phyloP scores from a whole-genome alignment of 2,888 invertebrate species.

The Spodoptera picta region DNA sequence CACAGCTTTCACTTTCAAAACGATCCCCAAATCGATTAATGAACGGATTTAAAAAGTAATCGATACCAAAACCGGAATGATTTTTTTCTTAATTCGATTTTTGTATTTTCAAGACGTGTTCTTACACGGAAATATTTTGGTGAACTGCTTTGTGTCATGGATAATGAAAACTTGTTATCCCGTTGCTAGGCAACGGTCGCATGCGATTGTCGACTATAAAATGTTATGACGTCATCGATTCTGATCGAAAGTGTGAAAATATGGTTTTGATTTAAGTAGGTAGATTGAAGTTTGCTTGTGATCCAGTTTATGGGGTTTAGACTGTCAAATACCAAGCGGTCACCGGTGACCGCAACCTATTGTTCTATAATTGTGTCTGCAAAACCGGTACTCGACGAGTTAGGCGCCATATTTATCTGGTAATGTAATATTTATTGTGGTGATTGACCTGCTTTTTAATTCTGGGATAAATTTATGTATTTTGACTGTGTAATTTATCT shows the following conservation, averaged over 20 bases:
- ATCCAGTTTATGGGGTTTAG: no score
- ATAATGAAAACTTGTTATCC: constrained; percentile 73
- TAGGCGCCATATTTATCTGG: no score
- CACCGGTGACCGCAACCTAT: no score
- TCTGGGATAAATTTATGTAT: no score
- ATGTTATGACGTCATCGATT: constrained; percentile 39
- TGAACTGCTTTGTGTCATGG: constrained; percentile 55
- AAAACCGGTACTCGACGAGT: no score
- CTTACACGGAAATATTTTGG: constrained; percentile 59
- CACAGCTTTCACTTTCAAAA: constrained; percentile 58
- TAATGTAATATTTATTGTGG: no score
- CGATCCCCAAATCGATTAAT: constrained; percentile 5
- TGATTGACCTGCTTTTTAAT: no score
- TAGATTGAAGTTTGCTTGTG: no score
- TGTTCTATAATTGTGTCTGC: no score
- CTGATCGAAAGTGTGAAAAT: constrained; percentile 13
- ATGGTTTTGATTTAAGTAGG: constrained; percentile 13
- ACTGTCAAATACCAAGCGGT: no score
- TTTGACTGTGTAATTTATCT: no score
- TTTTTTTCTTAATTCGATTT: constrained; percentile 19
- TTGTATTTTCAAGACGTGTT: constrained; percentile 60
- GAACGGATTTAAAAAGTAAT: not conserved
- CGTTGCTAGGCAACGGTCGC: constrained; percentile 72
- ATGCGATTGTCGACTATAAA: constrained; percentile 30
- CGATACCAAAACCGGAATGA: not conserved